Evolutionary conservation across 2,888 invertebrate genomes (phyloP), one percentile per base, ranked within the genome.

Genomic region (Zygaena filipendulae): DNA sequence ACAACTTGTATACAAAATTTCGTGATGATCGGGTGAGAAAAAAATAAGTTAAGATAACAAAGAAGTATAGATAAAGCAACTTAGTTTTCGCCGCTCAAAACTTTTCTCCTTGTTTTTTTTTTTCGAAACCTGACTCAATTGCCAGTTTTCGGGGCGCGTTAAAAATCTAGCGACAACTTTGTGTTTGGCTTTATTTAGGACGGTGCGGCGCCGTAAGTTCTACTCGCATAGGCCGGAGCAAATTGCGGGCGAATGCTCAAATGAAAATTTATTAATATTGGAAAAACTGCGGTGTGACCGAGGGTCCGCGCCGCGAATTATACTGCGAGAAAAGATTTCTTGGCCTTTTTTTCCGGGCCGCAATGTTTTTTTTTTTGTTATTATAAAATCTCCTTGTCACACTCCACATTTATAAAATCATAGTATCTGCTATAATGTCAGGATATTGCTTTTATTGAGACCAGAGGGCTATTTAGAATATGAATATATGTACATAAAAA

Each of bases 211-310:
- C 62, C 75, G 59, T 77, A 75, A 75, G 68, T 74, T 71, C 61
- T 55, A 54, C 62, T 64, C 57, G 59, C 52, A 54, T 58, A 50
- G 54, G 59, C 40, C 63, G 52, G 58, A 62, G 72, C 70, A 74
- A 74, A 77, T 77, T 77, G 77, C 70, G 57, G 54, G 61, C 60
- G 63, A 71, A 69, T 69, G 68, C 63, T 46, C 58, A 55, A 70
- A 79, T 71, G 70, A 72, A 72, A 75, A 79, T 77, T 79, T 79
- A 79, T 77, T 77, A 72, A 77, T 75, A 79, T 79, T 75, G 71
- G 60, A 61, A 62, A n/a, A 50, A 52, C 53, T 50, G 47, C 47
- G 49, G 43, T 43, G 49, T 32, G 45, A 49, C 16, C 16, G 16
- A 16, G 16, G 16, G 16, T 16, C 4, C 7, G 5, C 7, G 4